These are phyloP conservation scores for Hormaphis cornu DNA, from an alignment of 1,140 invertebrate species.

Conservation along the genomic window DNA sequence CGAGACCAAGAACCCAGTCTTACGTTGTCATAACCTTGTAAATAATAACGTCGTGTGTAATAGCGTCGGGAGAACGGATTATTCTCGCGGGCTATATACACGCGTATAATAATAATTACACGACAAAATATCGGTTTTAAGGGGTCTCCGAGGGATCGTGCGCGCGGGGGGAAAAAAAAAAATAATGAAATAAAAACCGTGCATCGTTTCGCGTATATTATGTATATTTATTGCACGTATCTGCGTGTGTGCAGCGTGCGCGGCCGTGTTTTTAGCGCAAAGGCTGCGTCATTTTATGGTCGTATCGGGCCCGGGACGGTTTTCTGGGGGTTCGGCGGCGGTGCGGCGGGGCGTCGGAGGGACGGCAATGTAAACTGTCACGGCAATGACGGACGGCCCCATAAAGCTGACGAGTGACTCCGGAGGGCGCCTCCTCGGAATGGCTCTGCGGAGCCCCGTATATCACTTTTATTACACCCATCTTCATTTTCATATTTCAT, in stretches of 20 bases:
- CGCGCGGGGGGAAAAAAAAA: constrained; percentile 37
- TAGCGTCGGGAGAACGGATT: no score
- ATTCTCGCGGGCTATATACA: not conserved
- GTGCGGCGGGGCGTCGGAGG: constrained; percentile 1
- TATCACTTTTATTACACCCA: constrained; percentile 68
- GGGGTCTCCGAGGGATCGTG: constrained; percentile 33
- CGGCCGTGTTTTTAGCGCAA: constrained; percentile 45
- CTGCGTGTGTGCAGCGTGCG: not conserved
- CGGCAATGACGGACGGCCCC: constrained; percentile 55
- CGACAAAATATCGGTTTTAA: constrained; percentile 29
- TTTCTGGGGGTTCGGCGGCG: not conserved
- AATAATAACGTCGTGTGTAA: no score
- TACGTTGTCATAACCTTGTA: no score
- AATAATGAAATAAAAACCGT: constrained; percentile 23
- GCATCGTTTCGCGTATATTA: not conserved
- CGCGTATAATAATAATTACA: constrained; percentile 22
- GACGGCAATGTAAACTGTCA: constrained; percentile 53
- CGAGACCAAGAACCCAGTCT: no score
- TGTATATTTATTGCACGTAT: not conserved
- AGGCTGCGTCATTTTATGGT: no score
- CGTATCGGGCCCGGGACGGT: no score
- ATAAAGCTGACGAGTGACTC: constrained; percentile 51
- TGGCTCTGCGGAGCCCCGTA: constrained; percentile 62
- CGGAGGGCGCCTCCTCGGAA: constrained; percentile 54
- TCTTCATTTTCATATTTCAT: constrained; percentile 74